Conservation (phyloP, 2,113 vertebrate genomes). For the Hoplias malabaricus region DNA sequence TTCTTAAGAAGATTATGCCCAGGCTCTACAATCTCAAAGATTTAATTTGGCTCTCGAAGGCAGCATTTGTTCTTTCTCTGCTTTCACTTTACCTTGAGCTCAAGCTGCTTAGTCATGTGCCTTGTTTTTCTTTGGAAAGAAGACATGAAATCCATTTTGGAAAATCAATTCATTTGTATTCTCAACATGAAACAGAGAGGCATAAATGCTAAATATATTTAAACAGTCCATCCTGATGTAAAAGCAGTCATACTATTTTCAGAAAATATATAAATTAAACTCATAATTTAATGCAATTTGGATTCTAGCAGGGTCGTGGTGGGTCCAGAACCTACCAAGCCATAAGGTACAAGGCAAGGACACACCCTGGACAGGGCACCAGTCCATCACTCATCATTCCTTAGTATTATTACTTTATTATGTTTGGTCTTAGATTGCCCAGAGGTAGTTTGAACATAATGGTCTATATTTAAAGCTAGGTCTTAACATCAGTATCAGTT, state of each 20-base stretch:
- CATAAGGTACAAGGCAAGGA: too few species aligned
- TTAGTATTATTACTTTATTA: too few species aligned
- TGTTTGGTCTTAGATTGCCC: too few species aligned
- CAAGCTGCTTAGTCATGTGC: slow-evolving; percentile 2
- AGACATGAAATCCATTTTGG: neutral
- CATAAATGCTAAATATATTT: neutral
- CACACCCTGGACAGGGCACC: too few species aligned
- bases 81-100: neutral
- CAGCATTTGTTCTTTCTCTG: neutral
- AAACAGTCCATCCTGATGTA: neutral
- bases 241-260: neutral
- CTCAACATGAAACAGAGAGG: neutral
- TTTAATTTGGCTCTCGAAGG: slow-evolving; percentile 13
- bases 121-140: neutral
- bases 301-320: too few species aligned
- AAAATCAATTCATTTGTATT: neutral
- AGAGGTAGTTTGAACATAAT: too few species aligned
- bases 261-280: too few species aligned
- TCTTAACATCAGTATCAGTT: too few species aligned
- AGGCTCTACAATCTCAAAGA: neutral
- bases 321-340: too few species aligned
- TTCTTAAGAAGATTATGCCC: slow-evolving; percentile 33
- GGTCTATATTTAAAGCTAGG: too few species aligned
- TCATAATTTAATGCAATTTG: too few species aligned
- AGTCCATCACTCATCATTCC: too few species aligned